Evolutionary conservation across 2,113 vertebrate genomes (phyloP), one percentile per base, ranked within the genome.

Genomic region (Tautogolabrus adspersus): DNA sequence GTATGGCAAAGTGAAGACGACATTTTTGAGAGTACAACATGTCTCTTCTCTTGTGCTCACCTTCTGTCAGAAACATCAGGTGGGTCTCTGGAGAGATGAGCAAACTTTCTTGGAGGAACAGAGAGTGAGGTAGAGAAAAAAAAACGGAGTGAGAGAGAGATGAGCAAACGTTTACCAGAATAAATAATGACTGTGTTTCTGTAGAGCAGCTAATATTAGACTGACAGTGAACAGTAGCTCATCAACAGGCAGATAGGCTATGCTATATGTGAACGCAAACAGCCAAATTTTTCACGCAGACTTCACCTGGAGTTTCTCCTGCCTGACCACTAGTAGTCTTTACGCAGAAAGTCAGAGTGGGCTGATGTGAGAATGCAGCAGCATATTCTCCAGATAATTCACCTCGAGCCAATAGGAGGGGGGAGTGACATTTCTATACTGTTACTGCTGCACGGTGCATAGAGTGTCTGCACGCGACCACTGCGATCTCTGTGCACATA

Each of bases 21-120:
- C 87, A 90, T 91, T 88, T 77, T 84, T 89, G 30, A 81, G 79
- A 82, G 88, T 74, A 72, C 83, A 83, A 76, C 65, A 66, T 81
- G 79, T 90, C 84, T 85, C 79, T 64, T 83, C 79, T 83, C 71
- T 60, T 84, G 40, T 37, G 69, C 69, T 83, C 79, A 89, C 82
- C 89, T 89, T 91, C 86, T 92, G 91, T 90, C 84, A 79, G 84
- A 90, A 86, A 62, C 89, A 93, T 93, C 90, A 92, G 88, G 85
- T 93, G 80, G 70, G 10, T 88, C 90, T 75, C 87, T 5, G 38
- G 88, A 88, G 87, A 61, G 60, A 84, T 83, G 84, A 90, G 81
- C 59, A 78, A 87, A 81, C 13, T 11, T 73, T 87, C 49, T 77
- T 77, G 68, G 78, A 87, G 57, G 75, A 82, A 65, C 59, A 70